These are phyloP conservation scores for Urocolius indicus DNA, from an alignment of 2,113 vertebrate species.

Conservation along the genomic window DNA sequence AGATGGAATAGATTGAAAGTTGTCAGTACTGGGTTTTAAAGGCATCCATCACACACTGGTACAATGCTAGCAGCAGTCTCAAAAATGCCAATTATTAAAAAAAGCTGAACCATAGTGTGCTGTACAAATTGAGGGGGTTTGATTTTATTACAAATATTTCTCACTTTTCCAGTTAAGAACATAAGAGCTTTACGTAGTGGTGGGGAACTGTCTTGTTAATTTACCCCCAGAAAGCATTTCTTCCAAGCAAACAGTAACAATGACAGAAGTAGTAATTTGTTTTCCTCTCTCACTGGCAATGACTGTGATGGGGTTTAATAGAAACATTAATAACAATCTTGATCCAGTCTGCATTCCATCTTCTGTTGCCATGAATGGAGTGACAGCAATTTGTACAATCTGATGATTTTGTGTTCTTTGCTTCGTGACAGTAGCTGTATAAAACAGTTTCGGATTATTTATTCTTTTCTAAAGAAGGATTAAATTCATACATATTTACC, in stretches of 20 bases:
- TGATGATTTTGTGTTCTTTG: neutral
- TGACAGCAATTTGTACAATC: neutral
- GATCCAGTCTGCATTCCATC: neutral
- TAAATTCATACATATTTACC: neutral
- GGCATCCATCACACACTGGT: neutral
- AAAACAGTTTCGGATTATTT: neutral
- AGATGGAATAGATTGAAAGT: neutral
- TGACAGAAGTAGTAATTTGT: neutral
- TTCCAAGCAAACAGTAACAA: neutral
- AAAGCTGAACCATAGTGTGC: neutral
- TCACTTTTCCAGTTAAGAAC: neutral
- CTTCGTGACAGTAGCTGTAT: neutral
- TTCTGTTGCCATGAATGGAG: neutral
- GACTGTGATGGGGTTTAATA: neutral
- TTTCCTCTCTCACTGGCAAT: neutral
- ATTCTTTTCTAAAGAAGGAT: neutral
- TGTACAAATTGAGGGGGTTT: neutral
- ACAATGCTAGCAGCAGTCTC: neutral
- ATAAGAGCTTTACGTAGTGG: neutral
- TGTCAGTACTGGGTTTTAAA: neutral
- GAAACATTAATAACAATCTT: neutral
- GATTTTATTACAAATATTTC: neutral
- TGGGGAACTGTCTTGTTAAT: neutral
- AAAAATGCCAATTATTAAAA: slow-evolving; percentile 26
- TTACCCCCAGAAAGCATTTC: neutral